Evolutionary conservation across 1,140 invertebrate genomes (phyloP).

Genomic region (Drosophila neocordata): DNA sequence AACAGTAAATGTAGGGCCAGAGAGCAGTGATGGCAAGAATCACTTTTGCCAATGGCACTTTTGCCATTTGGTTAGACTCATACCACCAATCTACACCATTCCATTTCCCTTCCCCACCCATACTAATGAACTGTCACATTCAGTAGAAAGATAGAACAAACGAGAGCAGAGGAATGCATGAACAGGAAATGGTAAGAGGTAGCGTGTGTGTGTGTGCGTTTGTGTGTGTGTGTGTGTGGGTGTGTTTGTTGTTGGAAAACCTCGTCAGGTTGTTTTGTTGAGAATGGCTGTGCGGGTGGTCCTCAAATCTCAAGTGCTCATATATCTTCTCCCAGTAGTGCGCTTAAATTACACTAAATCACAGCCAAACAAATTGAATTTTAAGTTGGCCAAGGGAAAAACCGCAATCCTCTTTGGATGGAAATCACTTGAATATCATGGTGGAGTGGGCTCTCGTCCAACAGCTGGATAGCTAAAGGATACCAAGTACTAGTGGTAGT

Average conservation of each 20-base stretch:
- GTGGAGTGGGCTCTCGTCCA: slow-evolving; percentile 18
- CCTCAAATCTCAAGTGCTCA: slow-evolving; percentile 55
- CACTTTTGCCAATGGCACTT: slow-evolving; percentile 60
- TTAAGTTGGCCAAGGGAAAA: slow-evolving; percentile 73
- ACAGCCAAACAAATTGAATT: slow-evolving; percentile 79
- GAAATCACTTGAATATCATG: slow-evolving; percentile 65
- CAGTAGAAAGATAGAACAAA: slow-evolving; percentile 35
- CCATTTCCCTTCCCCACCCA: slow-evolving; percentile 11
- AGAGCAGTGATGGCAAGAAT: slow-evolving; percentile 38
- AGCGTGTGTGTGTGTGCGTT: too few species aligned
- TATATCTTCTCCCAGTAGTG: slow-evolving; percentile 72
- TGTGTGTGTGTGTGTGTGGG: too few species aligned
- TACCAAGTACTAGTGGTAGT: neutral
- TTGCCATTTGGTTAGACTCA: slow-evolving; percentile 41
- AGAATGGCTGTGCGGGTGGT: neutral
- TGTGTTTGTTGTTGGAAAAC: neutral
- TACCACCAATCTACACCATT: neutral
- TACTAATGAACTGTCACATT: slow-evolving; percentile 77
- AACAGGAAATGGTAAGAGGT: neutral
- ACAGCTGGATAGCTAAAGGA: neutral
- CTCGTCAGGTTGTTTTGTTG: slow-evolving; percentile 1
- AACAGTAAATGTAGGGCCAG: slow-evolving; percentile 16
- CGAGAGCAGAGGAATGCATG: slow-evolving; percentile 1
- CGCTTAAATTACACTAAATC: slow-evolving; percentile 79
- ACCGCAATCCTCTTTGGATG: slow-evolving; percentile 64